phyloP scores from a whole-genome alignment of 2,113 vertebrate genomes.

The Ceyx melanurus region DNA sequence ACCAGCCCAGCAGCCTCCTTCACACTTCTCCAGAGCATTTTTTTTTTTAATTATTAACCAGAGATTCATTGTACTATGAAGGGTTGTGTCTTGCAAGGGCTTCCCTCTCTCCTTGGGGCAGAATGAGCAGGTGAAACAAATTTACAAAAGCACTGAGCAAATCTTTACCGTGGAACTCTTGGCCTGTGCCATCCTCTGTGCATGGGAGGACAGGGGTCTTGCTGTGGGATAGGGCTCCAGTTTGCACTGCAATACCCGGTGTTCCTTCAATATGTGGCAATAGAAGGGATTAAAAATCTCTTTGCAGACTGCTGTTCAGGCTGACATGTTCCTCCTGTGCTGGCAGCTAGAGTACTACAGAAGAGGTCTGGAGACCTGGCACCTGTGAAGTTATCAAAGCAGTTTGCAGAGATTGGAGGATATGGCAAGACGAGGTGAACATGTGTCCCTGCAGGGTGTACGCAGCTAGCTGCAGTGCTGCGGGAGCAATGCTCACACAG shows the following conservation, averaged over 20 bases:
- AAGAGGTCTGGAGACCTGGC: not conserved
- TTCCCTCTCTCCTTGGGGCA: not conserved
- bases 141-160: not conserved
- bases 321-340: not conserved
- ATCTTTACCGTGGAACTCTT: not conserved
- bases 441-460: rapidly evolving
- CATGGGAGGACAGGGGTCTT: not conserved
- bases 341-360: not conserved
- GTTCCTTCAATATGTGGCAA: not conserved
- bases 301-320: not conserved
- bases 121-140: not conserved
- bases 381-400: no score
- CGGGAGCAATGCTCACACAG: rapidly evolving
- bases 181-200: not conserved
- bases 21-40: no score
- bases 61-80: not conserved
- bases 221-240: not conserved
- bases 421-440: not conserved
- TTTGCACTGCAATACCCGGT: not conserved
- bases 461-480: rapidly evolving
- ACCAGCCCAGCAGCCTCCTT: not conserved
- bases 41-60: no score
- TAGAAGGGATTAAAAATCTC: not conserved
- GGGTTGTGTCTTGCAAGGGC: not conserved
- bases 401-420: no score